phyloP scores from a whole-genome alignment of 2,113 vertebrate genomes.

The Phycodurus eques region DNA sequence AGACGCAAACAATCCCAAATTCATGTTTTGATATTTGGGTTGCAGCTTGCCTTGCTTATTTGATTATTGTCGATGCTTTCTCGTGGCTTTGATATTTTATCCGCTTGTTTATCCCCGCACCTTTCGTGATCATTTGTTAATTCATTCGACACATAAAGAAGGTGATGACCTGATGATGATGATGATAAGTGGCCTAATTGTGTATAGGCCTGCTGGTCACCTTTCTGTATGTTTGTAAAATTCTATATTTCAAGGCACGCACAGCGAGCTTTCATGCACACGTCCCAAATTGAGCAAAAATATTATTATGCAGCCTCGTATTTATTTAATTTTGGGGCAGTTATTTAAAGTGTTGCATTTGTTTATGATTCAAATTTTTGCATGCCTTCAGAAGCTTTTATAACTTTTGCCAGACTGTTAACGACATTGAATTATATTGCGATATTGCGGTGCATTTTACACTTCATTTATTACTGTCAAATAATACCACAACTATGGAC shows the following conservation, averaged over 20 bases:
- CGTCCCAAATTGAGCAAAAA: background rate
- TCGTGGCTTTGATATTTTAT: slow-evolving; percentile 15
- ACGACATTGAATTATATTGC: background rate
- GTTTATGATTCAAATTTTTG: background rate
- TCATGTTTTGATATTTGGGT: slow-evolving; percentile 32
- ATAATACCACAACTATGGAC: background rate
- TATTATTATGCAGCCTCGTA: background rate
- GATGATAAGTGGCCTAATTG: background rate
- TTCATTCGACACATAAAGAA: slow-evolving; percentile 1
- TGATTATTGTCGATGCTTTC: slow-evolving; percentile 53
- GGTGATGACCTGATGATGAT: background rate
- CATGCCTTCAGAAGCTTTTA: background rate
- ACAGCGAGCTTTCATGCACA: background rate
- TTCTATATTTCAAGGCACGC: background rate
- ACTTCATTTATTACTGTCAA: background rate
- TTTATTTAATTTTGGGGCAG: background rate
- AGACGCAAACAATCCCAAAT: slow-evolving; percentile 34
- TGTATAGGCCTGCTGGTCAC: background rate
- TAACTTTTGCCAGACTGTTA: background rate
- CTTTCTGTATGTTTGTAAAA: background rate
- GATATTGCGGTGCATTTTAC: background rate
- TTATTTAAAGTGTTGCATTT: background rate
- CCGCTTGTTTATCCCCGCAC: background rate
- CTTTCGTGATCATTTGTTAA: background rate
- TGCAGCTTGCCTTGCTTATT: slow-evolving; percentile 50